Base-by-base conservation (phyloP, 2,797 vertebrate genomes). In the Sebastes itinus region DNA sequence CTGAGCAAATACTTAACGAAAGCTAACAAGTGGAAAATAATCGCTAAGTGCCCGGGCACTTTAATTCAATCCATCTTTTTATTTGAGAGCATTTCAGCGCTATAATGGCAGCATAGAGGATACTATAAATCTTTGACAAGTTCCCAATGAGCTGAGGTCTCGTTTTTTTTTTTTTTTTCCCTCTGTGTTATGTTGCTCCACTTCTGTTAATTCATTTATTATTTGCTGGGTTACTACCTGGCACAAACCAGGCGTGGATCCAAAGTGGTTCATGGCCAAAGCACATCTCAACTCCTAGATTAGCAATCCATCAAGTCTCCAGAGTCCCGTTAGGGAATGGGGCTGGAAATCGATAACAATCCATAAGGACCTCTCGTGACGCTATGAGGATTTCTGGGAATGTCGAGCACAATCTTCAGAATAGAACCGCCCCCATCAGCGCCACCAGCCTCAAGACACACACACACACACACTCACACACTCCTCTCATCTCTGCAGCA, bases 11-110 rank as follows among this genome's bases (percentile, higher is more conserved):
- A 85, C 92, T 93, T 92, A 92, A 92, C 81, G 56, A 87, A 88
- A 89, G 88, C 91, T 93, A 95, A 94, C 92, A 91, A 95, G 92
- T 92, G 89, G 91, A 93, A 95, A 95, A 94, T 94, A 92, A 94
- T 94, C 82, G 56, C 87, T 91, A 90, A 93, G 92, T 93, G 89
- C 89, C 79, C 64, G 6, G 77, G 71, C 92, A 76, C 90, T 93
- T 92, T 89, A 89, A 93, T 92, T 92, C 88, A 89, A 89, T 94
- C 81, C 86, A 88, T 94, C 88, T 89, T 92, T 92, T 92, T 92
- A 84, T 93, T 90, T 81, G 69, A 91, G 79, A 85, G 89, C 75
- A 66, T 88, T 87, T 83, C 80, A 67, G 72, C 28, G 25, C 82
- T 63, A 63, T 82, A 84, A 91, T 61, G 72, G 81, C 82, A 75